These are phyloP conservation scores for Rhagologus leucostigma DNA, from an alignment of 2,113 vertebrate species.

Conservation along the genomic window DNA sequence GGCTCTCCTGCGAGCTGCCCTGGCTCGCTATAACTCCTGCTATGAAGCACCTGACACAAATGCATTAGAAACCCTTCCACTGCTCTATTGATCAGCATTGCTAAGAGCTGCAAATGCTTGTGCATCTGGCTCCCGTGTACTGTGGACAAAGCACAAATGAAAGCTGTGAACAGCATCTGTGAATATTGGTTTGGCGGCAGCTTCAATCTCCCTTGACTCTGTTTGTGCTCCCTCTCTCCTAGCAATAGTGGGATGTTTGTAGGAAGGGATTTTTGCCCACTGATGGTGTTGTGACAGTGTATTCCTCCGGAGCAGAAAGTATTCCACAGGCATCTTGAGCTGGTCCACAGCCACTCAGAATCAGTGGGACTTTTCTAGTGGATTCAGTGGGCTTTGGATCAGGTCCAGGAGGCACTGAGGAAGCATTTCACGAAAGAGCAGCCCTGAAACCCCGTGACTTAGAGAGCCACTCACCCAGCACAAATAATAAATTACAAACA, in stretches of 20 bases:
- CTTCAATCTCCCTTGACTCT: background rate
- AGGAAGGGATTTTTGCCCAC: background rate
- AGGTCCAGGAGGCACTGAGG: background rate
- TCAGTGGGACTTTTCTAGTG: background rate
- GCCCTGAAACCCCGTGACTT: background rate
- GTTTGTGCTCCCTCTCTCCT: background rate
- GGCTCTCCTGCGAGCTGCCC: background rate
- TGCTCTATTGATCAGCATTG: background rate
- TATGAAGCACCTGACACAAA: background rate
- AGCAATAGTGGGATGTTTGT: background rate
- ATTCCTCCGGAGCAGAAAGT: background rate
- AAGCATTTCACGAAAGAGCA: background rate
- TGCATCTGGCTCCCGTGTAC: background rate
- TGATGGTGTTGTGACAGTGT: background rate
- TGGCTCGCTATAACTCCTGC: background rate
- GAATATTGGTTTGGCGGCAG: background rate
- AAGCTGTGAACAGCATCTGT: background rate
- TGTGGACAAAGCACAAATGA: background rate
- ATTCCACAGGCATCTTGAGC: background rate
- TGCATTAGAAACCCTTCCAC: background rate
- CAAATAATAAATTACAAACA: slow-evolving; percentile 16
- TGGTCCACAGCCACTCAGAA: background rate
- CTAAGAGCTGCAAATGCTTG: background rate
- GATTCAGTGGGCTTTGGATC: background rate
- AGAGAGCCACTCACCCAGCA: slow-evolving; percentile 16